Conservation (phyloP, 2,797 vertebrate genomes). For the Argyrosomus regius region DNA sequence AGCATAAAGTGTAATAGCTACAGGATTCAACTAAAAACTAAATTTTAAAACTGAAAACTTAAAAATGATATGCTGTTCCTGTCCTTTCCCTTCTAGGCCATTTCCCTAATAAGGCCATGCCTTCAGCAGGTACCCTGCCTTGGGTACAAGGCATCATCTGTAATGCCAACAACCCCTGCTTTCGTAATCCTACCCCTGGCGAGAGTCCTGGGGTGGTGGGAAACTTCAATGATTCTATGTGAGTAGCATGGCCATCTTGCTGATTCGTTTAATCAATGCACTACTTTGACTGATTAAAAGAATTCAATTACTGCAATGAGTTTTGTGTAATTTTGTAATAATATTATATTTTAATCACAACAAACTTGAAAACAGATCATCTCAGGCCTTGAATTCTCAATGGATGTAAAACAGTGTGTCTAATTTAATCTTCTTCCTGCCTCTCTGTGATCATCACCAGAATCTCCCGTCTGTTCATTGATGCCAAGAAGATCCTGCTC, state of each 20-base stretch:
- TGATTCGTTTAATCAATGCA: neutral
- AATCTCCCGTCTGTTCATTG: constrained; percentile 93
- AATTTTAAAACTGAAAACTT: neutral
- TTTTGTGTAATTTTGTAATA: neutral
- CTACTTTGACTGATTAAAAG: neutral
- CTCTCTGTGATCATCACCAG: constrained; percentile 74
- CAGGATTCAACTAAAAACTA: neutral
- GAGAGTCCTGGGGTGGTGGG: constrained; percentile 92
- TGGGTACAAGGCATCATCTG: constrained; percentile 99
- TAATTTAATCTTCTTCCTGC: constrained; percentile 8
- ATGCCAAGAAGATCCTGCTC: constrained; percentile 93
- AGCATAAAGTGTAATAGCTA: neutral
- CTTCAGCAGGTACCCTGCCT: constrained; percentile 95
- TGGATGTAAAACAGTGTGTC: neutral
- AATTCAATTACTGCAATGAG: neutral
- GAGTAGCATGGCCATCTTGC: constrained; percentile 72
- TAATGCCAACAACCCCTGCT: constrained; percentile 99
- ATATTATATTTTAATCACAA: neutral
- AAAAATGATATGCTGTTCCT: constrained; percentile 19
- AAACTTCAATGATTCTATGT: constrained; percentile 97
- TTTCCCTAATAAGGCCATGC: constrained; percentile 99
- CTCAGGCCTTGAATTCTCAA: neutral
- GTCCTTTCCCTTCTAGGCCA: constrained; percentile 87
- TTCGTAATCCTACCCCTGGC: constrained; percentile 95
- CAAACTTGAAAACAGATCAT: neutral